Conservation (phyloP, 2,888 invertebrate species). For the Agonopterix subpropinquella region DNA sequence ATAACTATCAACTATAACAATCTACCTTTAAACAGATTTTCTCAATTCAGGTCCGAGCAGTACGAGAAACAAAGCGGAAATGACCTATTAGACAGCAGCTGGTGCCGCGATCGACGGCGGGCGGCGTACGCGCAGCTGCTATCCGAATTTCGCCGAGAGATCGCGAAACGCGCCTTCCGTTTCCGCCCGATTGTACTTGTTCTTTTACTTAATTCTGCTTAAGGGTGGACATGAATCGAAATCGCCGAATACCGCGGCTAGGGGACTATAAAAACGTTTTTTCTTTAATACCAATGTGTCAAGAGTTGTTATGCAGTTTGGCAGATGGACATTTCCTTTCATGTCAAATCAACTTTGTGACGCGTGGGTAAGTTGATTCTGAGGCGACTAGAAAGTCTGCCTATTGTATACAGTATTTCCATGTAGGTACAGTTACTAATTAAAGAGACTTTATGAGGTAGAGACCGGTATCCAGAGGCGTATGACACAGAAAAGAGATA, state of each 20-base stretch:
- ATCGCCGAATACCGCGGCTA: conserved; percentile 26
- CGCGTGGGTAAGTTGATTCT: not conserved
- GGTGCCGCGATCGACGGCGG: conserved; percentile 28
- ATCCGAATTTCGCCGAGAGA: conserved; percentile 67
- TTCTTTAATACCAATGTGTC: conserved; percentile 13
- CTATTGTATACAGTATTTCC: conserved; percentile 1
- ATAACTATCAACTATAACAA: not conserved
- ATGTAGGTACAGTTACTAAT: conserved; percentile 3
- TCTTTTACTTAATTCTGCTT: conserved; percentile 30
- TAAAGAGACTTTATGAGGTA: conserved; percentile 12
- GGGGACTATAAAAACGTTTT: conserved; percentile 20
- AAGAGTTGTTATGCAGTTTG: conserved; percentile 10
- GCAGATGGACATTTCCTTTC: conserved; percentile 16
- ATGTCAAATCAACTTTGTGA: conserved; percentile 1
- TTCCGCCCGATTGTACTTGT: conserved; percentile 64
- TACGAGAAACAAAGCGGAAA: conserved; percentile 55
- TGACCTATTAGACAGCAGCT: conserved; percentile 65
- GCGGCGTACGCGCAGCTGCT: conserved; percentile 60
- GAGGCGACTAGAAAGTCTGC: conserved; percentile 2
- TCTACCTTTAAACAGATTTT: not conserved
- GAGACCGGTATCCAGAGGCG: conserved; percentile 21
- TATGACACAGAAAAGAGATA: not conserved
- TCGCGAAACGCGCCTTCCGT: conserved; percentile 74
- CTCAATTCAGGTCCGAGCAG: conserved; percentile 20
- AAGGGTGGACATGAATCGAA: conserved; percentile 57